phyloP scores from a whole-genome alignment of 2,797 vertebrate species.

The Catharus ustulatus region DNA sequence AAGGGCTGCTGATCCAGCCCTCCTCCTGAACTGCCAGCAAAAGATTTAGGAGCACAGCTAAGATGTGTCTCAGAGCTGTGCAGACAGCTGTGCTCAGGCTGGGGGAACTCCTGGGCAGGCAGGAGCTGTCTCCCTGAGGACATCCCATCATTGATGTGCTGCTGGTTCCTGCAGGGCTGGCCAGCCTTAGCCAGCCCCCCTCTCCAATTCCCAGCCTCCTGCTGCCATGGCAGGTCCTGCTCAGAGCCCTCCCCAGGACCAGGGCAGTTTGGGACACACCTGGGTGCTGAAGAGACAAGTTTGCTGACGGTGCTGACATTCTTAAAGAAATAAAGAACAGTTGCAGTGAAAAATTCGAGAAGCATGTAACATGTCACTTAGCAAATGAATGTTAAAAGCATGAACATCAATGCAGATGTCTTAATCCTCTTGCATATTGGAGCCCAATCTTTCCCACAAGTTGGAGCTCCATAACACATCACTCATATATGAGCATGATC shows the following conservation, averaged over 20 bases:
- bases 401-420: neutral
- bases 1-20: neutral
- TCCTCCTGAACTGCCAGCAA: neutral
- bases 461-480: neutral
- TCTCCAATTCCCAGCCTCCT: fast-evolving
- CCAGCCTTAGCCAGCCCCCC: neutral
- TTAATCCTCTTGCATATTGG: neutral
- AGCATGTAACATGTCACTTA: neutral
- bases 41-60: neutral
- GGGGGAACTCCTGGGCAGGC: neutral
- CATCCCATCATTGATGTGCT: fast-evolving
- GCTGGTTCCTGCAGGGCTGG: neutral
- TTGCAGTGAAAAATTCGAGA: neutral
- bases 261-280: too few species aligned
- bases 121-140: fast-evolving
- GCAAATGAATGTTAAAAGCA: neutral
- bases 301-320: neutral
- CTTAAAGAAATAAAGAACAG: neutral
- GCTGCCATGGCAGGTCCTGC: neutral
- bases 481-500: neutral
- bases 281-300: neutral
- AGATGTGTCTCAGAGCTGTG: neutral
- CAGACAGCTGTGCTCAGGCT: fast-evolving
- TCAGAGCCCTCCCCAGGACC: fast-evolving
- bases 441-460: neutral